phyloP scores from a whole-genome alignment of 2,888 invertebrate genomes.

The Oasisia sp. region DNA sequence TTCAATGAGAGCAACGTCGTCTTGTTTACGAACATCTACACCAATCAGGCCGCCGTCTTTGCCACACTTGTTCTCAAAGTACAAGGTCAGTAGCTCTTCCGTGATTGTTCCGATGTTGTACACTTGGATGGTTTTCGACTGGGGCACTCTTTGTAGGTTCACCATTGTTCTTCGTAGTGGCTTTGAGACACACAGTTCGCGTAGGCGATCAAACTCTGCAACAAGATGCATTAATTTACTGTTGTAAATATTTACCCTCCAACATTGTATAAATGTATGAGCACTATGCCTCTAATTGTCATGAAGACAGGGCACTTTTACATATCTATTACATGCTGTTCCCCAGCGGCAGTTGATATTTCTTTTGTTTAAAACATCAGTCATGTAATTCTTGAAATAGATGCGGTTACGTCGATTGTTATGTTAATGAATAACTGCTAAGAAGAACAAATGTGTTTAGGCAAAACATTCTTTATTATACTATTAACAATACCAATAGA shows the following conservation, averaged over 20 bases:
- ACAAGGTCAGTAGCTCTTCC: conserved; percentile 13
- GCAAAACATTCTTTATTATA: too few species aligned
- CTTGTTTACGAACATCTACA: not conserved
- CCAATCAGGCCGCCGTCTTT: not conserved
- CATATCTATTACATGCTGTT: too few species aligned
- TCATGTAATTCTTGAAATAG: too few species aligned
- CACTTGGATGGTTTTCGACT: conserved; percentile 27
- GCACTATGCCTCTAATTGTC: too few species aligned
- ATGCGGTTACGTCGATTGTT: too few species aligned
- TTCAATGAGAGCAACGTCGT: not conserved
- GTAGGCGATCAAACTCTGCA: not conserved
- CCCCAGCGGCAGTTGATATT: too few species aligned
- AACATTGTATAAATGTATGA: too few species aligned
- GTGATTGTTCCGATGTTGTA: conserved; percentile 20
- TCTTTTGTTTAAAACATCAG: too few species aligned
- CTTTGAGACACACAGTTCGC: not conserved
- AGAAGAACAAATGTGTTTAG: too few species aligned
- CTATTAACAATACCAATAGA: too few species aligned
- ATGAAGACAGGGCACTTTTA: too few species aligned
- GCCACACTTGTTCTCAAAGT: conserved; percentile 25
- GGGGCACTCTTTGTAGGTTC: conserved; percentile 24
- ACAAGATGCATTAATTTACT: not conserved
- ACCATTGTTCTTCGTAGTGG: conserved; percentile 25
- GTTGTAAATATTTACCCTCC: not conserved
- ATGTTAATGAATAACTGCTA: too few species aligned